Conservation (phyloP, 2,797 vertebrate genomes). For the Rhabdomys pumilio region DNA sequence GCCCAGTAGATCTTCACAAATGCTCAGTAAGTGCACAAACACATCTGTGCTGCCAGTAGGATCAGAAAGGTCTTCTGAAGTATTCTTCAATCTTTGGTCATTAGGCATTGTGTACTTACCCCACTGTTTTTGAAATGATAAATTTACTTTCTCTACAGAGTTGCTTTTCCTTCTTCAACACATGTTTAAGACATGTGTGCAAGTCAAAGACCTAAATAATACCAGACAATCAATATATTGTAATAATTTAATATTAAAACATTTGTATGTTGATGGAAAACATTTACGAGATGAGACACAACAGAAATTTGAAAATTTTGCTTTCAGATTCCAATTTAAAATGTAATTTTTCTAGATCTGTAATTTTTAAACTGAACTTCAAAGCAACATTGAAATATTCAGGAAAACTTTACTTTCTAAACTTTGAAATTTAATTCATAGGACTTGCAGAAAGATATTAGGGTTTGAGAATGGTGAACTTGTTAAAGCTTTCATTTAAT, state of each 20-base stretch:
- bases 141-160: conserved; percentile 44
- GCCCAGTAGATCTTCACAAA: background rate
- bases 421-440: conserved; percentile 66
- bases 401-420: conserved; percentile 50
- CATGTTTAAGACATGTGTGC: conserved; percentile 13
- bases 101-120: conserved; percentile 18
- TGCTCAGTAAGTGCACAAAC: background rate
- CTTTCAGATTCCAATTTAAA: conserved; percentile 64
- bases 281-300: background rate
- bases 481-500: conserved; percentile 68
- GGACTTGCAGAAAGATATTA: conserved; percentile 56
- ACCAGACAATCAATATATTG: conserved; percentile 31
- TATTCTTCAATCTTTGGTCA: conserved; percentile 21
- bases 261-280: conserved; percentile 35
- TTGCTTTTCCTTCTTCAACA: background rate
- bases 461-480: conserved; percentile 32
- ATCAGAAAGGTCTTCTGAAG: conserved; percentile 1
- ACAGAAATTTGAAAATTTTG: conserved; percentile 44
- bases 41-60: background rate
- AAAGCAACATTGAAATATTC: conserved; percentile 34
- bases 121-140: conserved; percentile 42
- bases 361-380: conserved; percentile 65
- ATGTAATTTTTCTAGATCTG: conserved; percentile 34
- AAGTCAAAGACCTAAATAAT: conserved; percentile 40
- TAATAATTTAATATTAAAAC: conserved; percentile 40